Evolutionary conservation across 2,797 vertebrate genomes (phyloP).

Genomic region (Emys orbicularis): DNA sequence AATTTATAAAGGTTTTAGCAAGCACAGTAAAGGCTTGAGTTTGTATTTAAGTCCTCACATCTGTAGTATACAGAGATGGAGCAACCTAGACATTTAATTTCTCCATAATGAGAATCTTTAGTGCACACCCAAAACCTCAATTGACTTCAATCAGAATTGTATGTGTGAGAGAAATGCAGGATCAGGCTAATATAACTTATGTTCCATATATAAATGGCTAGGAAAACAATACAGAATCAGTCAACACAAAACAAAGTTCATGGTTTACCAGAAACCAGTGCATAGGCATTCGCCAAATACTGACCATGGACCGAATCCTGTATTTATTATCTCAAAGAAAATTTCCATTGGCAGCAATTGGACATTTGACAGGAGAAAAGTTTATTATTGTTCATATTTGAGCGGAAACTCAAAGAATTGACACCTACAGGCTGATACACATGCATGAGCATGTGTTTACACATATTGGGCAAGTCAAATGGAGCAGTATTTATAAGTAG

Average conservation of each 20-base stretch:
- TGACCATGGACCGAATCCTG: not conserved
- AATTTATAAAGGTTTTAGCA: not conserved
- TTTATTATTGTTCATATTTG: not conserved
- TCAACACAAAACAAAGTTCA: not conserved
- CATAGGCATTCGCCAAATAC: not conserved
- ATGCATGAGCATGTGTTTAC: not conserved
- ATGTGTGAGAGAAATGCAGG: not conserved
- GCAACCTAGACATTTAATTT: not conserved
- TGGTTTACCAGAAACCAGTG: not conserved
- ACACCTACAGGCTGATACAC: not conserved
- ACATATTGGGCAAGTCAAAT: not conserved
- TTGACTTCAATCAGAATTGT: not conserved
- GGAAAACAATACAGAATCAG: not conserved
- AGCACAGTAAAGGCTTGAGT: not conserved
- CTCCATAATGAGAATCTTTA: not conserved
- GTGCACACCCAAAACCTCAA: not conserved
- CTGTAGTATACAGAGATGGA: not conserved
- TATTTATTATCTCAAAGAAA: not conserved
- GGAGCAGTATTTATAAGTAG: not conserved
- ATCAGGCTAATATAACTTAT: not conserved
- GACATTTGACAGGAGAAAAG: not conserved
- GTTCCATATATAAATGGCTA: not conserved
- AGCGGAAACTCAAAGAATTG: rapidly evolving
- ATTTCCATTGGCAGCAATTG: not conserved
- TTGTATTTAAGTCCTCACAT: not conserved